Base-by-base conservation (phyloP, 2,113 vertebrate genomes). In the Poicephalus meyeri region DNA sequence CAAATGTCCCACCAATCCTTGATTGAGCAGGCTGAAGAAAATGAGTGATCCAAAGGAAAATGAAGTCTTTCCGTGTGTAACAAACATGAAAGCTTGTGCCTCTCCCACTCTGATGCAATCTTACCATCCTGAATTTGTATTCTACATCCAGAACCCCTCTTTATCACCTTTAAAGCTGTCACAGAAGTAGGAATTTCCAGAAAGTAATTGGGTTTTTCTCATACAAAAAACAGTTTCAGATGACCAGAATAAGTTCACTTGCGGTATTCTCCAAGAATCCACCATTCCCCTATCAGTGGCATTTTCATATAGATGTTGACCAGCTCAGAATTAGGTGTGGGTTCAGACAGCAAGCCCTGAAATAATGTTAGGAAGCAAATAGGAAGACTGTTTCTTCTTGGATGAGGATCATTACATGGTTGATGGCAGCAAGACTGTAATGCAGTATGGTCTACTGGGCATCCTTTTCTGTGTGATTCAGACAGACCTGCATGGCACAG, bases 341-440 rank as follows among this genome's bases (percentile, higher is more conserved):
- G 5, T 29, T 79, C 25, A 79, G 50, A 31, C 31, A 56, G 21
- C 7, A 58, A 58, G 14, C 15, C 12, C n/a, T 33, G 23, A 58
- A 44, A 35, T n/a, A 33, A 21, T 15, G 58, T 19, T 46, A 44
- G 8, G 24, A 85, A 81, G 73, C 6, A 66, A 66, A 42, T 2
- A 46, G 13, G 20, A 58, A 41, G 35, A 17, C 9, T 74, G 3
- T 73, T 73, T 89, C 49, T 29, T 39, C 49, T 60, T 83, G 25
- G 2, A 9, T n/a, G 28, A 82, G 9, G 5, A 11, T 4, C 11
- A 20, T 73, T 25, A 13, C 6, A 6, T 1, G 3, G 19, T 3
- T 70, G 33, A 31, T n/a, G 25, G 8, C 16, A 4, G 10, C 41
- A 44, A 50, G 25, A 13, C 6, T 74, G 10, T 29, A 78, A 47